Evolutionary conservation across 2,113 vertebrate genomes (phyloP).

Genomic region (Myiozetetes cayanensis): DNA sequence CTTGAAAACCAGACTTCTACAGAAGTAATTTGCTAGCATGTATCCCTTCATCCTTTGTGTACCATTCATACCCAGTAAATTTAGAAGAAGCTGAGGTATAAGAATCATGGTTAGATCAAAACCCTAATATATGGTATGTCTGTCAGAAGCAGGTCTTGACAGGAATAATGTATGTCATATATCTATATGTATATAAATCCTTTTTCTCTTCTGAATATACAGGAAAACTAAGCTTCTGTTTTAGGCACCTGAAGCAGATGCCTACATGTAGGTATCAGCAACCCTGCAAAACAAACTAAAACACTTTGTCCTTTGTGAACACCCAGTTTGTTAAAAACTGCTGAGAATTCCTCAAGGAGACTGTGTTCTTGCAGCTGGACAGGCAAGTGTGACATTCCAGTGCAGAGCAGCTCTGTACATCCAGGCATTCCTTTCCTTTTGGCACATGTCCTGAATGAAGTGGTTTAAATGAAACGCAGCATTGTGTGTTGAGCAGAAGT

Average conservation of each 20-base stretch:
- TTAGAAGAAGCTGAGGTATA: neutral
- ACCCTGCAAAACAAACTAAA: neutral
- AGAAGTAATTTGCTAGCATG: neutral
- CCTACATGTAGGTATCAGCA: neutral
- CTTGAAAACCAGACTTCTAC: neutral
- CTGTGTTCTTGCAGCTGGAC: rapidly evolving
- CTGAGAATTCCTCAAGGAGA: neutral
- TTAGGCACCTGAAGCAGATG: neutral
- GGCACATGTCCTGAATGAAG: neutral
- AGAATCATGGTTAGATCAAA: neutral
- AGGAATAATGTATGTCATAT: neutral
- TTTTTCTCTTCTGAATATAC: neutral
- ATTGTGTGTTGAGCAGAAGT: neutral
- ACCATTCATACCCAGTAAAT: neutral
- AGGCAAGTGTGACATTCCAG: neutral
- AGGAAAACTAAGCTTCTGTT: neutral
- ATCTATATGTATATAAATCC: neutral
- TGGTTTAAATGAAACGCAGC: neutral
- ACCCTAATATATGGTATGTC: neutral
- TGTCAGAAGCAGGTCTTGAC: neutral
- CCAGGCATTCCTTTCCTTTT: neutral
- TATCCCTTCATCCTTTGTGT: neutral
- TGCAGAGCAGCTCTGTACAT: neutral
- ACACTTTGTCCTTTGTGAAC: neutral
- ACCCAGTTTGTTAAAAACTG: neutral